Evolutionary conservation across 30 jellyfish, hydroid and myxozoan species (phyloP).

Genomic region (Pelagia noctiluca): DNA sequence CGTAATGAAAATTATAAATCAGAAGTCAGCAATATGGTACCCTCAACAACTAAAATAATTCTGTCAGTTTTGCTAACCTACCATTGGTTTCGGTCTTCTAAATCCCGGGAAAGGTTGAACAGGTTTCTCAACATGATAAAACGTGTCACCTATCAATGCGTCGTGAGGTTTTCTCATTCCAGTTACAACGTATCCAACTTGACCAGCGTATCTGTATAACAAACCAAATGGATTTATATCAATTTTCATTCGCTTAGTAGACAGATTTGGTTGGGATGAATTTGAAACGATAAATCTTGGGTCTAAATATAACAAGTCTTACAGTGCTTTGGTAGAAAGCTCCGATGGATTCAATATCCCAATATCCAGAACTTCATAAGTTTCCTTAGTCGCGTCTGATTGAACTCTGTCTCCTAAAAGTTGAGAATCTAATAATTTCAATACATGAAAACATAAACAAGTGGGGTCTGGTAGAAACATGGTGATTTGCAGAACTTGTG

Average conservation of each 20-base stretch:
- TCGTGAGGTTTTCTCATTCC: constrained; percentile 87
- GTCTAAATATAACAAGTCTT: constrained; percentile 52
- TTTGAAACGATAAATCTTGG: background rate
- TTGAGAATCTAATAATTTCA: background rate
- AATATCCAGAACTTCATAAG: constrained; percentile 80
- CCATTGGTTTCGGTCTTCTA: constrained; percentile 95
- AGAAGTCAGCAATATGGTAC: too few relatives aligned
- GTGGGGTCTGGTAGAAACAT: too few relatives aligned
- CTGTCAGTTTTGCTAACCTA: constrained; percentile 1
- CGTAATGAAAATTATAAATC: too few relatives aligned
- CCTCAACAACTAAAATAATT: too few relatives aligned
- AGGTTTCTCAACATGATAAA: constrained; percentile 59
- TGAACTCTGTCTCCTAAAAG: constrained; percentile 76
- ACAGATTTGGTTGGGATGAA: background rate
- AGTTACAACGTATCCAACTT: constrained; percentile 88
- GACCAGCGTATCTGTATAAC: constrained; percentile 89
- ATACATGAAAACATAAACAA: too few relatives aligned
- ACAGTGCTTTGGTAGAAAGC: constrained; percentile 74
- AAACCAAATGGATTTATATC: background rate
- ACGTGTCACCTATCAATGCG: constrained; percentile 92
- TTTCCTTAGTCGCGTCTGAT: constrained; percentile 63
- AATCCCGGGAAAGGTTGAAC: constrained; percentile 84
- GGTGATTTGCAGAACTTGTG: too few relatives aligned
- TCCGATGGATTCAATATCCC: constrained; percentile 90
- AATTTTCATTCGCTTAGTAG: background rate